A percentile compares a stretch with the other conserved stretches of the same genome.
Evolutionary conservation across 2,113 vertebrate genomes (phyloP).

Genomic region (Gasterosteus nipponicus): DNA sequence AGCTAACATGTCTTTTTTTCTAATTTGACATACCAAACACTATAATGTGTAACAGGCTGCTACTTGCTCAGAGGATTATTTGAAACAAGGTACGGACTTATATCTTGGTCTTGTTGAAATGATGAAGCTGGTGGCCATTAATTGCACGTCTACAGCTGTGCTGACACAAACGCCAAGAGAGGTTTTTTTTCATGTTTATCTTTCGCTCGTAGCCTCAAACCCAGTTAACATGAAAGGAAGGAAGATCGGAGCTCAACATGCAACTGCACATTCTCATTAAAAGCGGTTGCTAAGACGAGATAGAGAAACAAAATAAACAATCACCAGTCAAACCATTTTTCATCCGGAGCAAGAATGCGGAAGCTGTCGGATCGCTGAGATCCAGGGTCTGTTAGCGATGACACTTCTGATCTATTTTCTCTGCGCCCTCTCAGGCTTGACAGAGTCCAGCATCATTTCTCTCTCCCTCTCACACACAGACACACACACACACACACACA

Average conservation of each 20-base stretch:
- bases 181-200: conserved; percentile 67
- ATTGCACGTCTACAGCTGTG: conserved; percentile 21
- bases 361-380: conserved; percentile 55
- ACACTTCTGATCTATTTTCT: conserved; percentile 77
- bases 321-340: conserved; percentile 59
- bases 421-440: conserved; percentile 67
- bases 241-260: conserved; percentile 55
- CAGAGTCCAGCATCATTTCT: conserved; percentile 67
- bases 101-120: conserved; percentile 46
- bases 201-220: conserved; percentile 56
- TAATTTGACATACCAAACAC: conserved; percentile 62
- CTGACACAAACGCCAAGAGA: conserved; percentile 25
- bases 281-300: conserved; percentile 72
- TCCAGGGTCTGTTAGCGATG: conserved; percentile 62
- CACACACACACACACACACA: conserved; percentile 44
- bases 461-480: conserved; percentile 28
- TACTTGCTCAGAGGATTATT: conserved; percentile 54
- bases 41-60: conserved; percentile 49
- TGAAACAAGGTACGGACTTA: conserved; percentile 37
- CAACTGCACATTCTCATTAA: conserved; percentile 73
- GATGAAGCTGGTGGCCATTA: conserved; percentile 52
- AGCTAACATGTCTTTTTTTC: conserved; percentile 74
- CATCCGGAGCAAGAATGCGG: conserved; percentile 71
- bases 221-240: conserved; percentile 51
- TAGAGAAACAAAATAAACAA: conserved; percentile 80